phyloP scores from a whole-genome alignment of 2,888 invertebrate species.

The Spatulosminthurus flaviceps region DNA sequence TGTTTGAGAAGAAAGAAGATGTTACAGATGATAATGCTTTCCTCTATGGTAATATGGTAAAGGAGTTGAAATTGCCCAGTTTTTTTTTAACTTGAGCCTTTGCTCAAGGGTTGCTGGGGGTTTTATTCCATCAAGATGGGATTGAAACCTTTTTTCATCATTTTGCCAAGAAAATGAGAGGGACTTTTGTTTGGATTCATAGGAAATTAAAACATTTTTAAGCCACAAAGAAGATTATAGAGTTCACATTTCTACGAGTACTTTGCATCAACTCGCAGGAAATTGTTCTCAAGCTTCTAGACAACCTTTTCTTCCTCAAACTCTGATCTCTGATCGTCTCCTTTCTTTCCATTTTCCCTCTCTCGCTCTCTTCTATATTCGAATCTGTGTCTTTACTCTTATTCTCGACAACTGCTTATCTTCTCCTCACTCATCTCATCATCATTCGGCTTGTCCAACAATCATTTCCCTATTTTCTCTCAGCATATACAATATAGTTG shows the following conservation, averaged over 20 bases:
- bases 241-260: slow-evolving; percentile 48
- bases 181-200: slow-evolving; percentile 63
- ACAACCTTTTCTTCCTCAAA: neutral
- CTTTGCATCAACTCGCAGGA: slow-evolving; percentile 51
- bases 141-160: slow-evolving; percentile 49
- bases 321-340: neutral
- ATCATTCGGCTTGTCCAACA: slow-evolving; percentile 37
- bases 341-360: neutral
- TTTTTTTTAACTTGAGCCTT: slow-evolving; percentile 35
- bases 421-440: slow-evolving; percentile 41
- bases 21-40: neutral
- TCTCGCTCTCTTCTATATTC: too few relatives aligned
- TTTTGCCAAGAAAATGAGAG: slow-evolving; percentile 48
- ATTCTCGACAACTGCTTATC: slow-evolving; percentile 28
- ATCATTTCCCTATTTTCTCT: slow-evolving; percentile 29
- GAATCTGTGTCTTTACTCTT: neutral
- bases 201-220: slow-evolving; percentile 62
- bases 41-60: neutral
- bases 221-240: slow-evolving; percentile 63
- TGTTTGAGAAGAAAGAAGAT: neutral
- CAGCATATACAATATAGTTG: neutral
- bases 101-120: neutral
- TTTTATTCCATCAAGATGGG: slow-evolving; percentile 43
- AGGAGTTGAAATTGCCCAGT: slow-evolving; percentile 39
- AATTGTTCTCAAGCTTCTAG: slow-evolving; percentile 45